phyloP scores from a whole-genome alignment of 2,113 vertebrate genomes.

The Grammomys surdaster region DNA sequence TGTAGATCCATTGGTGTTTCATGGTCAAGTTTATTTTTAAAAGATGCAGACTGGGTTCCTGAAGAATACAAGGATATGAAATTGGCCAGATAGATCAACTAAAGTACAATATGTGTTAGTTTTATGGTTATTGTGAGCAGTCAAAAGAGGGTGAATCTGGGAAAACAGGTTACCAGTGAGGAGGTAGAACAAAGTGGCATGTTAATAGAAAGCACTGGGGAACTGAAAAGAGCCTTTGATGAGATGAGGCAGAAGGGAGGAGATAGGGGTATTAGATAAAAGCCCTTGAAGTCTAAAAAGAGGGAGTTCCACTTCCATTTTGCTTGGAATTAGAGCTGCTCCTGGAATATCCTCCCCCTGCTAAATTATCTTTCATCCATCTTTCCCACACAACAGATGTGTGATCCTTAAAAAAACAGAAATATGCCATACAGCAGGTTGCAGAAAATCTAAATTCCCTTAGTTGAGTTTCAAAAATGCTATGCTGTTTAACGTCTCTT shows the following conservation, averaged over 20 bases:
- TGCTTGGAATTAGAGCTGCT: background rate
- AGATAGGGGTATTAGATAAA: background rate
- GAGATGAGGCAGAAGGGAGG: background rate
- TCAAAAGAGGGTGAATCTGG: constrained; percentile 45
- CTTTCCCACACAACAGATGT: background rate
- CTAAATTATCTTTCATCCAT: background rate
- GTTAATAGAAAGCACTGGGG: constrained; percentile 31
- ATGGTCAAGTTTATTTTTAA: constrained; percentile 26
- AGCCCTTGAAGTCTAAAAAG: background rate
- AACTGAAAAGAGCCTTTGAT: constrained; percentile 3
- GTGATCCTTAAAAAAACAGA: background rate
- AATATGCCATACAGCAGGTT: background rate
- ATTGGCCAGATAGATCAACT: constrained; percentile 45
- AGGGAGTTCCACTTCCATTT: background rate
- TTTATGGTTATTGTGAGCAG: constrained; percentile 65
- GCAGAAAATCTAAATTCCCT: background rate
- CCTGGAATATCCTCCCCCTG: background rate
- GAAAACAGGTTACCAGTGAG: constrained; percentile 44
- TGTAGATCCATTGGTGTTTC: background rate
- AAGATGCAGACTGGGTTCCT: background rate
- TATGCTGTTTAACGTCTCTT: background rate
- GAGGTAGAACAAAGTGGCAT: background rate
- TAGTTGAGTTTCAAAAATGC: background rate
- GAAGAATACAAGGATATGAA: background rate
- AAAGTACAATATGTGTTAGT: constrained; percentile 38